A percentile compares a stretch with the other conserved stretches of the same genome.
These are phyloP conservation scores for Anarsia innoxiella DNA, from an alignment of 2,888 invertebrate genomes.

Conservation along the genomic window DNA sequence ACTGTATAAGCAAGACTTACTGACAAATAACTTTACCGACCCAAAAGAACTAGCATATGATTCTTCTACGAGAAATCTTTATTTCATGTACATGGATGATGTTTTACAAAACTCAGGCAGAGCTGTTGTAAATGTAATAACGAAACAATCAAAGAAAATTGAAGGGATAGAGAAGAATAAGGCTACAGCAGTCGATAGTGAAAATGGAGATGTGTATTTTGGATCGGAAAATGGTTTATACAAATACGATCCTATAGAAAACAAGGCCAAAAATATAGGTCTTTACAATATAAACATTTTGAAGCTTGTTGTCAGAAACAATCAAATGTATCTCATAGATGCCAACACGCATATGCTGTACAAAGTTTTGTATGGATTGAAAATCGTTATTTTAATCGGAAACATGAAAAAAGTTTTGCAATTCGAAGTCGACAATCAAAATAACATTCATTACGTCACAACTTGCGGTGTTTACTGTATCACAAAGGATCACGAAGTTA, in stretches of 20 bases:
- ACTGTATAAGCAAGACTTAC: constrained; percentile 49
- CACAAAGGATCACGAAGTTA: constrained; percentile 32
- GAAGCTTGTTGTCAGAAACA: constrained; percentile 54
- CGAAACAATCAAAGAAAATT: constrained; percentile 45
- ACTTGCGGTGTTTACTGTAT: constrained; percentile 60
- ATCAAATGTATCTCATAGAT: constrained; percentile 55
- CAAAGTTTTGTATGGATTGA: constrained; percentile 43
- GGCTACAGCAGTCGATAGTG: constrained; percentile 53
- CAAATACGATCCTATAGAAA: constrained; percentile 45
- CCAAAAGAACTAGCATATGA: constrained; percentile 60
- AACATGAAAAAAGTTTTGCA: constrained; percentile 50
- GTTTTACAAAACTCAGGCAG: constrained; percentile 51
- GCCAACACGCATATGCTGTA: constrained; percentile 59
- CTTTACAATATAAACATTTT: constrained; percentile 57
- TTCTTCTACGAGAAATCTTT: constrained; percentile 53
- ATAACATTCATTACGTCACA: constrained; percentile 50
- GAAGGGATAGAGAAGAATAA: constrained; percentile 52
- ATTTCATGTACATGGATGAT: constrained; percentile 65
- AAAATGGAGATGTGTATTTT: constrained; percentile 56
- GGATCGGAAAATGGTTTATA: constrained; percentile 60
- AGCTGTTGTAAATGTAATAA: constrained; percentile 48
- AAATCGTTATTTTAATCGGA: constrained; percentile 33
- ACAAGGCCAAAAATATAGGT: constrained; percentile 45
- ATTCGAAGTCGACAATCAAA: constrained; percentile 52
- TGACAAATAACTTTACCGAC: constrained; percentile 40